Evolutionary conservation across 1,140 invertebrate genomes (phyloP), one percentile per base, ranked within the genome.

Genomic region (Microplitis mediator): DNA sequence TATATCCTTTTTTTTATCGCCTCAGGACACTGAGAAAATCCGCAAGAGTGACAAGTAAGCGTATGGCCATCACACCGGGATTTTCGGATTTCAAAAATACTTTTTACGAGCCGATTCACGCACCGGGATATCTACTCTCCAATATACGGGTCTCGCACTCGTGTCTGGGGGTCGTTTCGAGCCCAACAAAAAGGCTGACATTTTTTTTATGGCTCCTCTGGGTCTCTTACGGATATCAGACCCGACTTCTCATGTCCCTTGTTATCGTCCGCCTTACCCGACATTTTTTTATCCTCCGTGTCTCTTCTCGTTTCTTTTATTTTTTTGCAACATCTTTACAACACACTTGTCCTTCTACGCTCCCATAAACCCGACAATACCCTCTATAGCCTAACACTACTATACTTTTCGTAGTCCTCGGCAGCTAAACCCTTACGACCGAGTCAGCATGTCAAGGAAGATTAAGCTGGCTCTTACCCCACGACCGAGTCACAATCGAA

Each of bases 361-460:
- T 23, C 23, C 23, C 23, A 23, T 23, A 23, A 23, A 23, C 23
- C 23, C 23, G 23, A 23, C 23, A 23, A 23, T 23, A 23, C 23
- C 23, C 2, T 23, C 23, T 23, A 23, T 23, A 23, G 23, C 23
- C 23, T 23, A 23, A 32, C 9, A 31, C 9, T 3, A 60, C 9
- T 31, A 23, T 23, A 23, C 23, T 23, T 23, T 23, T 23, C 1
- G 23, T 23, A 23, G 23, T 23, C 23, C 23, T 23, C 23, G 23
- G 23, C 16, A 31, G 6, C 31, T 31, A 13, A 9, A 32, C 56
- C 56, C 9, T 60, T 60, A 60, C 56, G 31, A 32, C 56, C 4
- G 16, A 60, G 56, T 60, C 56, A 60, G 56, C 56, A 60, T 60
- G 56, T 60, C 56, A 60, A 60, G 31, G 31, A 60, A 60, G 31